Conservation (phyloP, 2,888 invertebrate species). For the Brenthis daphne region DNA sequence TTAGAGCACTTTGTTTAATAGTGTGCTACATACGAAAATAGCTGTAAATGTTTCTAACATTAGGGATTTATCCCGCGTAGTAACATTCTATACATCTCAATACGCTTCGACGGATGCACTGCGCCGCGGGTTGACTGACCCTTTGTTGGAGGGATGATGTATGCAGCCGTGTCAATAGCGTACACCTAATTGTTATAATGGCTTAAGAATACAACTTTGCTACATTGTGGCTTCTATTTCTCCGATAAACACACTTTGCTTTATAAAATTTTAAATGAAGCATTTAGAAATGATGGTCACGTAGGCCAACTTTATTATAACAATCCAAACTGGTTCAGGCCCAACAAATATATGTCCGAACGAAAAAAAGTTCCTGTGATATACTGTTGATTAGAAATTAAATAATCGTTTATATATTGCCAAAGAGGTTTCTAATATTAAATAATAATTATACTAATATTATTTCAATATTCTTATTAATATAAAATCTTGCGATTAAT, state of each 20-base stretch:
- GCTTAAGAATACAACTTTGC: conserved; percentile 8
- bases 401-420: background rate
- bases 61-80: conserved; percentile 14
- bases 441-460: too few species aligned
- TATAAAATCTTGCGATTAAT: too few species aligned
- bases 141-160: conserved; percentile 22
- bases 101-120: conserved; percentile 5
- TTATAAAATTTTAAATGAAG: conserved; percentile 11
- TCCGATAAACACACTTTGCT: background rate
- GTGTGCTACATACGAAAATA: conserved; percentile 19
- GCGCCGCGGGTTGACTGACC: conserved; percentile 18
- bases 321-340: conserved; percentile 8
- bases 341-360: background rate
- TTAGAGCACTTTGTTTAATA: conserved; percentile 7
- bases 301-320: conserved; percentile 12
- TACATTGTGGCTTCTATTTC: background rate
- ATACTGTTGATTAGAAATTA: background rate
- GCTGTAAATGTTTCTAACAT: conserved; percentile 11
- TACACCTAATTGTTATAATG: conserved; percentile 20
- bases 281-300: conserved; percentile 6
- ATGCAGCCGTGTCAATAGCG: conserved; percentile 17
- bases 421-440: too few species aligned
- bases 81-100: conserved; percentile 6
- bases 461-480: too few species aligned
- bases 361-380: background rate